Conservation (phyloP, 1,140 invertebrate species). For the Kradibia gibbosae region DNA sequence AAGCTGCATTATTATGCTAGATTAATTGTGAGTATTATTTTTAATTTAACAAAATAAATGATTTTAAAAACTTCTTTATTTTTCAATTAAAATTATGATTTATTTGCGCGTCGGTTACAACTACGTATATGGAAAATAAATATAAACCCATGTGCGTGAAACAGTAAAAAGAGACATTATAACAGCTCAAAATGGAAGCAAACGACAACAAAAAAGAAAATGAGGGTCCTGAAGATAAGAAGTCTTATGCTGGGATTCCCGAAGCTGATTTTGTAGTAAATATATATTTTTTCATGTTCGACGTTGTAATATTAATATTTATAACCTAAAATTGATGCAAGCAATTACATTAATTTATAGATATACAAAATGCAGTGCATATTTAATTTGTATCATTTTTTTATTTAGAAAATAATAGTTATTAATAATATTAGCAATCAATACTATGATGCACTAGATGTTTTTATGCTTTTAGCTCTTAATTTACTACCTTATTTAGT, state of each 20-base stretch:
- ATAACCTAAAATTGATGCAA: conserved; percentile 27
- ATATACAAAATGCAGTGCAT: not conserved
- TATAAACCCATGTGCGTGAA: not conserved
- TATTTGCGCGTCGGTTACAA: not conserved
- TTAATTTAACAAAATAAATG: not conserved
- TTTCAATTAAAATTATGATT: not conserved
- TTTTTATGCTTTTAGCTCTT: not conserved
- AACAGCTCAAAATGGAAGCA: conserved; percentile 60
- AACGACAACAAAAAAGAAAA: conserved; percentile 60
- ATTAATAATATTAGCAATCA: no score
- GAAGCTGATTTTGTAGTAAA: conserved; percentile 85
- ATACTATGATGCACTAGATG: not conserved
- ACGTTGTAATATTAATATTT: not conserved
- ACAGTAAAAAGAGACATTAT: not conserved
- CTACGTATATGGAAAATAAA: not conserved
- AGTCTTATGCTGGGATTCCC: conserved; percentile 85
- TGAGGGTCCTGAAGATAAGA: conserved; percentile 74
- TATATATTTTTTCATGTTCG: conserved; percentile 13
- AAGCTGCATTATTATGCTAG: not conserved
- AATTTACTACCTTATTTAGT: conserved; percentile 49
- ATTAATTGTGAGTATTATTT: not conserved
- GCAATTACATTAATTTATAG: not conserved
- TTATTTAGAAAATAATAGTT: no score
- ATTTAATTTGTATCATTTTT: no score
- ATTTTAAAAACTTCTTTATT: no score